Conservation (phyloP, 2,888 invertebrate species). For the Mechanitis mazaeus region DNA sequence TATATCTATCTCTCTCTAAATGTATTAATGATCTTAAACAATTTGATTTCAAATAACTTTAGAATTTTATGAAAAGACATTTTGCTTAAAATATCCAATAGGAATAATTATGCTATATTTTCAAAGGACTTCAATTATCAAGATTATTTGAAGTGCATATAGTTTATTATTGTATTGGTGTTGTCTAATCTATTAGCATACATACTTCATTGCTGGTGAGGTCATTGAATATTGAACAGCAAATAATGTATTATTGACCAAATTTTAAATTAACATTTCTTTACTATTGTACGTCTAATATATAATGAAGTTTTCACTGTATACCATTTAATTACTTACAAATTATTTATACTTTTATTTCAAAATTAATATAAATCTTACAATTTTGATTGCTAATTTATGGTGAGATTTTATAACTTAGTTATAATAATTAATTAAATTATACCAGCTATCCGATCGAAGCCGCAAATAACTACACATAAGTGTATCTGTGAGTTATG, state of each 20-base stretch:
- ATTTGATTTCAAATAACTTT: not conserved
- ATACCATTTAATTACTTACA: too few relatives aligned
- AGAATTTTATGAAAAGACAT: too few relatives aligned
- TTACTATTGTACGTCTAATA: too few relatives aligned
- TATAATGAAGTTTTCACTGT: not conserved
- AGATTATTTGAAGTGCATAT: constrained; percentile 10
- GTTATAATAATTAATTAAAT: too few relatives aligned
- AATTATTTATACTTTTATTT: too few relatives aligned
- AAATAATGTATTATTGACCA: not conserved
- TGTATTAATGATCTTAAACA: not conserved
- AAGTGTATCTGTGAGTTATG: too few relatives aligned
- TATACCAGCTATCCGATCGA: too few relatives aligned
- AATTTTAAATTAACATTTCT: too few relatives aligned
- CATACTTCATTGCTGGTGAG: constrained; percentile 1
- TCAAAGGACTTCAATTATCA: not conserved
- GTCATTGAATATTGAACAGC: not conserved
- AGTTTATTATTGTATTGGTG: constrained; percentile 11
- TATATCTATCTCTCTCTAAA: not conserved
- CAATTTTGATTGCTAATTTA: too few relatives aligned
- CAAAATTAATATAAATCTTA: too few relatives aligned
- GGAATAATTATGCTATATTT: not conserved
- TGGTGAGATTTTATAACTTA: too few relatives aligned
- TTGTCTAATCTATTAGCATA: constrained; percentile 14
- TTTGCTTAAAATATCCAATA: not conserved
- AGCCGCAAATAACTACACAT: too few relatives aligned